These are phyloP conservation scores for Holacanthella duospinosa DNA, from an alignment of 2,888 invertebrate species.

Conservation along the genomic window DNA sequence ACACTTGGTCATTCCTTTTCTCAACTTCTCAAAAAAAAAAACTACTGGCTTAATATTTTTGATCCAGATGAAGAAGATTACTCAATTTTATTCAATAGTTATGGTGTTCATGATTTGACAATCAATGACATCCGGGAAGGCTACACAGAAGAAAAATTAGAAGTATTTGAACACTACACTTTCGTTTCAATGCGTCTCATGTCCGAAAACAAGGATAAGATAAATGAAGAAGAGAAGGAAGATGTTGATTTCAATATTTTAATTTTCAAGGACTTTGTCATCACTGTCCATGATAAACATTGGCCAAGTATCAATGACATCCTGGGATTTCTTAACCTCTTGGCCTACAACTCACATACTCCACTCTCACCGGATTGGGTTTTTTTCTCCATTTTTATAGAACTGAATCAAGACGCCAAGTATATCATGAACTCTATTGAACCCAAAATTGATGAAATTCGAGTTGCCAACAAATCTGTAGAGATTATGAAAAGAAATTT, in stretches of 20 bases:
- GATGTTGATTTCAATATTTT: conserved; percentile 15
- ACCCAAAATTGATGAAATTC: conserved; percentile 5
- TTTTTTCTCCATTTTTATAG: conserved; percentile 12
- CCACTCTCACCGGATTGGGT: conserved; percentile 12
- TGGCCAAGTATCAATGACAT: conserved; percentile 12
- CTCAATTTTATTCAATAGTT: not conserved
- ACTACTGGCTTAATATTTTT: conserved; percentile 9
- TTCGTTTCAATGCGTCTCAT: conserved; percentile 9
- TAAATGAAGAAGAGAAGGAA: not conserved
- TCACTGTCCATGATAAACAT: conserved; percentile 13
- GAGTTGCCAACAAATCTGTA: conserved; percentile 2
- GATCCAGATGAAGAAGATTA: conserved; percentile 4
- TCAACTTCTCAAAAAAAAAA: conserved; percentile 4
- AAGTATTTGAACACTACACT: conserved; percentile 9
- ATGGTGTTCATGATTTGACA: not conserved
- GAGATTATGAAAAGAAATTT: conserved; percentile 39
- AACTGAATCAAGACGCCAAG: conserved; percentile 12
- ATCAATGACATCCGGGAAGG: conserved; percentile 7
- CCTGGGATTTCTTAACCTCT: conserved; percentile 7
- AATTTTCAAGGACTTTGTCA: conserved; percentile 10
- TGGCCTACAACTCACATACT: not conserved
- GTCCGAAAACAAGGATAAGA: conserved; percentile 3
- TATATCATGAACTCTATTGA: conserved; percentile 3
- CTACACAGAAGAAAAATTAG: conserved; percentile 8
- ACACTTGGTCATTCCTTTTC: not conserved